Evolutionary conservation across 1,140 invertebrate genomes (phyloP).

Genomic region (Cotesia chilonis): DNA sequence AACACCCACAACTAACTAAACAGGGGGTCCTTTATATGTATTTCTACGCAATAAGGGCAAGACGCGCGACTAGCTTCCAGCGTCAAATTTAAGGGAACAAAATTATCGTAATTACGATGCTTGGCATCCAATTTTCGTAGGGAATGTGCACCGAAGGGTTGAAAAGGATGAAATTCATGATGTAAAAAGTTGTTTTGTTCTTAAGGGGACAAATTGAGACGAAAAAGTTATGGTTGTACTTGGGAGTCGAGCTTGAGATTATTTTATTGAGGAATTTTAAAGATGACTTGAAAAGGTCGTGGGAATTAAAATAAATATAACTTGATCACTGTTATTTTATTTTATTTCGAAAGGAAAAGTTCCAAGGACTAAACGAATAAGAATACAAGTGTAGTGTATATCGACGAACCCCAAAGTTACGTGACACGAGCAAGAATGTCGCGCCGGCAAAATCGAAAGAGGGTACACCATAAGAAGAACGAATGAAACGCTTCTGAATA

Average conservation of each 20-base stretch:
- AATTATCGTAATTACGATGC: slow-evolving; percentile 56
- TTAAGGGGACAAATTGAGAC: slow-evolving; percentile 31
- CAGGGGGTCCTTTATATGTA: slow-evolving; percentile 35
- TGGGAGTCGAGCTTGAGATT: not conserved
- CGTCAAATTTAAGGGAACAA: slow-evolving; percentile 35
- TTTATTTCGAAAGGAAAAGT: not conserved
- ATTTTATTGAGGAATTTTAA: slow-evolving; percentile 28
- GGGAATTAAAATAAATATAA: slow-evolving; percentile 5
- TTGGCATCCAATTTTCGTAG: slow-evolving; percentile 39
- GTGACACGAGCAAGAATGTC: slow-evolving; percentile 60
- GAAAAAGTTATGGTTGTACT: slow-evolving; percentile 17
- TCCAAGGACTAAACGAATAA: not conserved
- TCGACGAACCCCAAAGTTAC: slow-evolving; percentile 53
- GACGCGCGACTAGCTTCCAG: not conserved
- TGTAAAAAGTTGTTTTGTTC: slow-evolving; percentile 21
- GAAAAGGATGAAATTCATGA: slow-evolving; percentile 26
- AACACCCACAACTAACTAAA: slow-evolving; percentile 42
- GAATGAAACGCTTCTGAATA: slow-evolving; percentile 64
- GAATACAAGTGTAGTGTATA: slow-evolving; percentile 1
- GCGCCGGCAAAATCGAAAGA: slow-evolving; percentile 42
- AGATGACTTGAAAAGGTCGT: slow-evolving; percentile 12
- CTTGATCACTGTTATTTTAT: not conserved
- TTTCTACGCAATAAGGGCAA: slow-evolving; percentile 44
- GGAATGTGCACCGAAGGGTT: slow-evolving; percentile 30
- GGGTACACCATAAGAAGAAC: slow-evolving; percentile 57